Evolutionary conservation across 53 echinoderm and acorn worm species (phyloP), one percentile per base, ranked within the genome.

Genomic region (Glandiceps talaboti): DNA sequence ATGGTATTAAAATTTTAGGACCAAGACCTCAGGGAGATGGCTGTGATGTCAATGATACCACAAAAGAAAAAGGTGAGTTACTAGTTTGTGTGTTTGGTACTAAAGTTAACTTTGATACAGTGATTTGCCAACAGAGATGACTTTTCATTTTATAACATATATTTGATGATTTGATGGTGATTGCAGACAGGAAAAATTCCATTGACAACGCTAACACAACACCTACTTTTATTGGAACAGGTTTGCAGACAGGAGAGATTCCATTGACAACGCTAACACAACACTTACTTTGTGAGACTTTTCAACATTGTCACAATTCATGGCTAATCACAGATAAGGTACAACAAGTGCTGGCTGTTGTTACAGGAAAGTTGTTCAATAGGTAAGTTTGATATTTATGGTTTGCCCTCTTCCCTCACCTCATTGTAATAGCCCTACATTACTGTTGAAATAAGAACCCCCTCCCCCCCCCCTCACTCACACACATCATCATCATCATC

Each of bases 1-100:
- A 20, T 20, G 64, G 6, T 20, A 6, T 20, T 20, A 45, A 45
- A 45, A n/a, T 78, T 75, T 78, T 88, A 33, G 85, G 85, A 1
- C 88, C 82, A 29, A 74, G 91, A 14, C 85, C 85, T 0, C 83
- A 82, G 6, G 91, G 85, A 74, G 88, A 88, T 72, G 86, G 86
- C 27, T 86, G 81, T 1, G 87, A 90, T 32, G 28, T 64, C 74
- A 78, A 81, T 25, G 80, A 82, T 33, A 81, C 31, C 27, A 75
- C 77, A 26, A 28, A 29, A 28, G 20, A 25, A 73, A 26, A 81
- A 28, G 29, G 27, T n/a, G 81, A 45, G 6, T 6, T 45, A n/a
- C n/a, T n/a, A 20, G 20, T 45, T 45, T 6, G 20, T 45, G 64
- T 45, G 64, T 45, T 45, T 6, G 64, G 64, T n/a, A n/a, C n/a